phyloP scores from a whole-genome alignment of 2,888 invertebrate species.

The Agrotis exclamationis region DNA sequence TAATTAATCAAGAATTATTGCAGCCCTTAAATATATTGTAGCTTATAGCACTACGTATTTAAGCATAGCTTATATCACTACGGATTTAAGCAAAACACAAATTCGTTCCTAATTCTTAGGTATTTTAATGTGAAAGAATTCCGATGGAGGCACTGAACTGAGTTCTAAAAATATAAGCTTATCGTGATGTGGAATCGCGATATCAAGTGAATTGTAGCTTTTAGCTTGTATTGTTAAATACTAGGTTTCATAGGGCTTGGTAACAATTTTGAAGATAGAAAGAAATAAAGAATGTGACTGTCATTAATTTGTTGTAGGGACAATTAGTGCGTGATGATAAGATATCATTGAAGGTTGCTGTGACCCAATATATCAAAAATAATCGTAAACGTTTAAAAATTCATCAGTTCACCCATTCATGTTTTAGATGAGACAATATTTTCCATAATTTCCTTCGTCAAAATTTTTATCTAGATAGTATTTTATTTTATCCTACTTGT shows the following conservation, averaged over 20 bases:
- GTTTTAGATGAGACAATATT: not conserved
- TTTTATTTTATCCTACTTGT: too few relatives aligned
- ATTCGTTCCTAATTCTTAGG: not conserved
- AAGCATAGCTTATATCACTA: slow-evolving; percentile 18
- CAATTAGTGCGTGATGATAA: not conserved
- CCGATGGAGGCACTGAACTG: slow-evolving; percentile 16
- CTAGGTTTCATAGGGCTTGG: not conserved
- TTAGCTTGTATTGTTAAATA: slow-evolving; percentile 7
- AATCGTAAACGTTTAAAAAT: too few relatives aligned
- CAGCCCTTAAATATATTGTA: slow-evolving; percentile 15
- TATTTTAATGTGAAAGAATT: slow-evolving; percentile 26
- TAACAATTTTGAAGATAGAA: not conserved
- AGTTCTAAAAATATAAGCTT: slow-evolving; percentile 24
- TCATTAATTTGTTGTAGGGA: too few relatives aligned
- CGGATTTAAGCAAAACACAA: slow-evolving; percentile 24
- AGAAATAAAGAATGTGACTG: not conserved
- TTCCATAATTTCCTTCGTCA: too few relatives aligned
- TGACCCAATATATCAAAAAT: not conserved
- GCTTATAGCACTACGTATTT: slow-evolving; percentile 14
- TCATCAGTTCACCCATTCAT: too few relatives aligned
- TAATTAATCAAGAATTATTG: slow-evolving; percentile 33
- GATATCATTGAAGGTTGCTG: not conserved
- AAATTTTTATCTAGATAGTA: too few relatives aligned
- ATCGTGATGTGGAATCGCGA: slow-evolving; percentile 15
- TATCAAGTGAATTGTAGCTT: slow-evolving; percentile 22